Evolutionary conservation across 2,888 invertebrate genomes (phyloP), one percentile per base, ranked within the genome.

Genomic region (Caenorhabditis angaria): DNA sequence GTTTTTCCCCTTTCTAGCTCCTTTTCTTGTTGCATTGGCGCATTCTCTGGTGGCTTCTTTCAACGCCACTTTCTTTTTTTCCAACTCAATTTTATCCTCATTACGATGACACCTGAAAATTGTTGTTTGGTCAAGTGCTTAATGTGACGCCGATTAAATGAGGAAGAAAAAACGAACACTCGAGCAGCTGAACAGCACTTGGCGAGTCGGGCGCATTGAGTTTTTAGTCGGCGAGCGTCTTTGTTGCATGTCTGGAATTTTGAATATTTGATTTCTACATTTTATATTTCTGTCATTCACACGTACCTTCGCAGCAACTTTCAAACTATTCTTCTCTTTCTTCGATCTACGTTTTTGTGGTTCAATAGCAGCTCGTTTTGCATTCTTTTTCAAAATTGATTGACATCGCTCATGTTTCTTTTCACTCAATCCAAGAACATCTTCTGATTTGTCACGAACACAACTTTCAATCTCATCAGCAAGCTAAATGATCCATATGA

Each of bases 141-240:
- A 48, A 28, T 28, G 32, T 41, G 57, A 24, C n/a, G 24, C 18
- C 48, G 35, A 18, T 29, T 28, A 10, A 29, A 57, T 22, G 12
- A 41, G 8, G 8, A 58, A 20, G 18, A 10, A 58, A 28, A 48
- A 25, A 70, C 78, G 56, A 65, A 78, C 78, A 70, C 70, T 67
- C 66, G 72, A 48, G 70, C 78, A 18, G 70, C 72, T 32, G 72
- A 68, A 41, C 78, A 78, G 55, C 78, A 78, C 61, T 78, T 78
- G 48, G 78, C 75, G 35, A 78, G 61, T 63, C 75, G 71, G 35
- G 75, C 65, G 50, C 78, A 78, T 54, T 78, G 78, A 70, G 65
- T 69, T 61, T 72, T 66, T 41, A 76, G 65, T 66, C 65, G 65
- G 32, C 75, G 69, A 65, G 75, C 78, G 47, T 78, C 78, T 59